Evolutionary conservation across 2,888 invertebrate genomes (phyloP).

Genomic region (Polydrusus pterygomalis): DNA sequence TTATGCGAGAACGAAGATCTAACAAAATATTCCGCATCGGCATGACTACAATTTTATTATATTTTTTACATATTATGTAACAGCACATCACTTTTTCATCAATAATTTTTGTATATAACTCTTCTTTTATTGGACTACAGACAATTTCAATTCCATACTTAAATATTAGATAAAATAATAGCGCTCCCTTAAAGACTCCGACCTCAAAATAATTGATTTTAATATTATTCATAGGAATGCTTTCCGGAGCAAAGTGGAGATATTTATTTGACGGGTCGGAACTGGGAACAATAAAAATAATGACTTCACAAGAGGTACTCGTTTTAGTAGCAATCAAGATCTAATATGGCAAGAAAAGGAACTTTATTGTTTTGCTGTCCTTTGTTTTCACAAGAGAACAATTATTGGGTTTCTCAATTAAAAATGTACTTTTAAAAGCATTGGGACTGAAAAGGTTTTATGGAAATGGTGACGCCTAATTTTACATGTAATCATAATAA

Average conservation of each 20-base stretch:
- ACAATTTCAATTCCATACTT: conserved; percentile 10
- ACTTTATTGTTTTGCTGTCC: conserved; percentile 15
- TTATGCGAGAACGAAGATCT: too few species aligned
- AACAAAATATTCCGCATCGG: too few species aligned
- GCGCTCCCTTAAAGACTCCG: conserved; percentile 30
- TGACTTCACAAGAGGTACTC: conserved; percentile 65
- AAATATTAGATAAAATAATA: conserved; percentile 42
- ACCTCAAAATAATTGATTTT: conserved; percentile 51
- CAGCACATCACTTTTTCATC: too few species aligned
- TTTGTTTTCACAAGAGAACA: conserved; percentile 19
- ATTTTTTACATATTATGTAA: too few species aligned
- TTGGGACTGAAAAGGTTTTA: not conserved
- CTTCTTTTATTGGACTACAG: too few species aligned
- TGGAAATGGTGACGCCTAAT: not conserved
- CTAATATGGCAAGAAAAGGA: conserved; percentile 16
- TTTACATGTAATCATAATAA: not conserved
- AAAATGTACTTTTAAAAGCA: conserved; percentile 14
- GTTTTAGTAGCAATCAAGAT: conserved; percentile 64
- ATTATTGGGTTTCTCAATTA: conserved; percentile 5
- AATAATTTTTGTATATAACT: not conserved
- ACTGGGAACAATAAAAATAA: conserved; percentile 66
- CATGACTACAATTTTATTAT: too few species aligned
- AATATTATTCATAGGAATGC: conserved; percentile 56
- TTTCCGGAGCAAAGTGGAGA: conserved; percentile 53
- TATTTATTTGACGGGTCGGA: conserved; percentile 66